These are phyloP conservation scores for Ceraclea dissimilis DNA, from an alignment of 2,888 invertebrate species.

Conservation along the genomic window DNA sequence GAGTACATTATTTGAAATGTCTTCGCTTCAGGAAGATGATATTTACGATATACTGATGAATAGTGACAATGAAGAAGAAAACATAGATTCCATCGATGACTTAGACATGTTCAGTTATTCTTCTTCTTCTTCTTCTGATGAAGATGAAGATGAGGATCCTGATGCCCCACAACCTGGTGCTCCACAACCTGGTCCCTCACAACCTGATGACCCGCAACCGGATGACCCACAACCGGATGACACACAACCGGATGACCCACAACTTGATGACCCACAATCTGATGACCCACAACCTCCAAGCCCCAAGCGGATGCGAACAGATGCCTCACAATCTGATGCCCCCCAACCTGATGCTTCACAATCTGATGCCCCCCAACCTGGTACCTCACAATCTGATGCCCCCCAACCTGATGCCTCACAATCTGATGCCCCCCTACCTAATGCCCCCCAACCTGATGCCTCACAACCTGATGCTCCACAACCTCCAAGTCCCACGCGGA, in stretches of 20 bases:
- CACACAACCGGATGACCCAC: no score
- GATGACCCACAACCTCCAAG: not conserved
- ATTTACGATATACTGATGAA: not conserved
- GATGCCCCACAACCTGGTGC: no score
- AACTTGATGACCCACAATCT: no score
- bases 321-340: no score
- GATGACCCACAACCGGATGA: not conserved
- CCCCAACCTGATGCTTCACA: no score
- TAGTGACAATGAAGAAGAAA: slow-evolving; percentile 3
- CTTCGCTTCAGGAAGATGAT: not conserved
- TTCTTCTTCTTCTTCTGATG: slow-evolving; percentile 4
- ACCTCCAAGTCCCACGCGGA: not conserved
- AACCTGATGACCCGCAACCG: not conserved
- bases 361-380: no score
- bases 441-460: no score
- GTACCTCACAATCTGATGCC: no score
- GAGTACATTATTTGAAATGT: not conserved
- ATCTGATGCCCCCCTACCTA: no score
- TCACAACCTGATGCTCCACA: no score
- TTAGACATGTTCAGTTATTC: not conserved
- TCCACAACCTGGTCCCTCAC: no score
- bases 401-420: not conserved
- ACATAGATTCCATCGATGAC: slow-evolving; percentile 8
- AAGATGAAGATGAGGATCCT: not conserved
- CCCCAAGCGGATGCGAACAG: not conserved